A percentile compares a stretch with the other conserved stretches of the same genome.
phyloP scores from a whole-genome alignment of 2,888 invertebrate genomes.

The Agriotes lineatus region DNA sequence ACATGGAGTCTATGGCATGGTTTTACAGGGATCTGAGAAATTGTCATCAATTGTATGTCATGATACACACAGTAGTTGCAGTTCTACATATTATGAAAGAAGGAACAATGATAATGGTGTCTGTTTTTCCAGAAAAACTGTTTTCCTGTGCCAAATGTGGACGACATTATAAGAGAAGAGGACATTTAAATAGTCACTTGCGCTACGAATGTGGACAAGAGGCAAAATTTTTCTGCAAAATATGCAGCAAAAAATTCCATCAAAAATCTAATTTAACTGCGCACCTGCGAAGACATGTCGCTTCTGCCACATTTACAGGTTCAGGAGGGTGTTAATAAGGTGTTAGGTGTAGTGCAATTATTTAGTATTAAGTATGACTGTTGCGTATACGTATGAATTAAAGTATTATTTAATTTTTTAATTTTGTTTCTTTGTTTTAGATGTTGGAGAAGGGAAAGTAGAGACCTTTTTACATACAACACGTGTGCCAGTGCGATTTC shows the following conservation, averaged over 20 bases:
- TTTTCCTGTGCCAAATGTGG: slow-evolving; percentile 50
- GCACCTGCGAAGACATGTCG: not conserved
- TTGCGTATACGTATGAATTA: too few relatives aligned
- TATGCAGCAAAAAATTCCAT: slow-evolving; percentile 62
- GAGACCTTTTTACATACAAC: slow-evolving; percentile 2
- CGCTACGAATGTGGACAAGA: slow-evolving; percentile 72
- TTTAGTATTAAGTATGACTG: too few relatives aligned
- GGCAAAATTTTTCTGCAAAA: slow-evolving; percentile 69
- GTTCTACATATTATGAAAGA: too few relatives aligned
- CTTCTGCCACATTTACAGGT: not conserved
- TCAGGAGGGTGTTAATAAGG: too few relatives aligned
- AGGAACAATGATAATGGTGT: not conserved
- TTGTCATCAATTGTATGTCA: too few relatives aligned
- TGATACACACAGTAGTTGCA: too few relatives aligned
- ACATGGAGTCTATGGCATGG: too few relatives aligned
- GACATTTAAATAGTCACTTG: slow-evolving; percentile 69
- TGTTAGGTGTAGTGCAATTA: too few relatives aligned
- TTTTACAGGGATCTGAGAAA: too few relatives aligned
- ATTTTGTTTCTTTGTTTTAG: slow-evolving; percentile 10
- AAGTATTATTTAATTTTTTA: not conserved
- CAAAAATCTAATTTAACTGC: slow-evolving; percentile 33
- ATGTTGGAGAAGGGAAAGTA: slow-evolving; percentile 22
- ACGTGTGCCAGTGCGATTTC: slow-evolving; percentile 20
- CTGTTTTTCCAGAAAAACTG: not conserved
- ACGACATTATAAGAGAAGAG: slow-evolving; percentile 46